Percentiles rank a stretch among this genome's conserved stretches.
Evolutionary conservation across 1,140 invertebrate genomes (phyloP).

Genomic region (Ostrea denselamellosa): DNA sequence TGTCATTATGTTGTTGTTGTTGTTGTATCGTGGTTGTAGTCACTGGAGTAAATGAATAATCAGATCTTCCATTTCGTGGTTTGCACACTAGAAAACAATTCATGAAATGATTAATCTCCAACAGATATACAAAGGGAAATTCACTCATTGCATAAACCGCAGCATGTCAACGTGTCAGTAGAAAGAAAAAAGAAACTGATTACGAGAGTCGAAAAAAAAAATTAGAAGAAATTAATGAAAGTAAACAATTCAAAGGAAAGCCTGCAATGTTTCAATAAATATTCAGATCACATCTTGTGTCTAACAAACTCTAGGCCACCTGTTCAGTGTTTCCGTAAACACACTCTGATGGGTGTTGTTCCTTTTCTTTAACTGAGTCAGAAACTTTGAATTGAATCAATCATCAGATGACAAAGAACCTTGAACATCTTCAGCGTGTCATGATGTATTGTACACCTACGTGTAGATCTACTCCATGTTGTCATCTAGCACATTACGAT

Average conservation of each 20-base stretch:
- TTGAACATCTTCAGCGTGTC: background rate
- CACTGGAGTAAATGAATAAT: background rate
- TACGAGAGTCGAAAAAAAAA: too few relatives aligned
- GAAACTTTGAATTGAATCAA: background rate
- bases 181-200: background rate
- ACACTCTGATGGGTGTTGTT: background rate
- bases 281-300: background rate
- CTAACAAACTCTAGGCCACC: background rate
- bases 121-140: background rate
- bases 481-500: too few relatives aligned
- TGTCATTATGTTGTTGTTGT: background rate
- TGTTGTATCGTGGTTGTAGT: background rate
- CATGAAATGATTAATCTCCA: background rate
- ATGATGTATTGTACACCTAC: background rate
- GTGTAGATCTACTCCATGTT: background rate
- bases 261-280: background rate
- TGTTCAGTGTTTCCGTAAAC: background rate
- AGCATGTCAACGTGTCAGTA: background rate
- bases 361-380: background rate
- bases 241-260: too few relatives aligned
- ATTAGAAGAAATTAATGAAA: too few relatives aligned
- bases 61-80: background rate
- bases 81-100: background rate
- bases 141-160: background rate
- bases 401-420: background rate